Evolutionary conservation across 2,888 invertebrate genomes (phyloP).

Genomic region (Idaea biselata): DNA sequence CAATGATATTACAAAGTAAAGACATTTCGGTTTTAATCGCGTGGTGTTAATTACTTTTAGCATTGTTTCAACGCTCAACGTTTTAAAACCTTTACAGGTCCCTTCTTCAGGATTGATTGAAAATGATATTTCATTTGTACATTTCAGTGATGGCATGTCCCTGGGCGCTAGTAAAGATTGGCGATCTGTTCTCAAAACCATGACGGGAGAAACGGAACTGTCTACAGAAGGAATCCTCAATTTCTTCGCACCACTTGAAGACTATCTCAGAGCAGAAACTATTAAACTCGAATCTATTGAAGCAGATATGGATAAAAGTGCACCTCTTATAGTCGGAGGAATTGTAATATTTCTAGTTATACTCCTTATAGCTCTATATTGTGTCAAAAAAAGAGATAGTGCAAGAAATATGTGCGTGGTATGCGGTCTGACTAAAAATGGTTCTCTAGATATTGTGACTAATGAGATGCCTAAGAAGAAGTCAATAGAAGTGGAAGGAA

Average conservation of each 20-base stretch:
- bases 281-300: slow-evolving; percentile 41
- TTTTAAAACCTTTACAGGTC: too few species aligned
- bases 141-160: slow-evolving; percentile 69
- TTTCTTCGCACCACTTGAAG: slow-evolving; percentile 59
- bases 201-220: slow-evolving; percentile 67
- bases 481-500: slow-evolving; percentile 52
- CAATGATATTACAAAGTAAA: too few species aligned
- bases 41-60: too few species aligned
- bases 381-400: slow-evolving; percentile 59
- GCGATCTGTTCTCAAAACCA: slow-evolving; percentile 61
- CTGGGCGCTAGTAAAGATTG: slow-evolving; percentile 71
- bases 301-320: slow-evolving; percentile 62
- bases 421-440: slow-evolving; percentile 69
- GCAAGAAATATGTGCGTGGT: slow-evolving; percentile 53
- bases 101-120: too few species aligned
- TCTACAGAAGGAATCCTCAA: slow-evolving; percentile 64
- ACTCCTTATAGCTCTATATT: slow-evolving; percentile 62
- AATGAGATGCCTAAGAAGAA: slow-evolving; percentile 59
- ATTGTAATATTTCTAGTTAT: slow-evolving; percentile 58
- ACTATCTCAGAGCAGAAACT: slow-evolving; percentile 56
- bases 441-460: slow-evolving; percentile 69
- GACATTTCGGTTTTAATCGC: too few species aligned
- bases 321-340: slow-evolving; percentile 64
- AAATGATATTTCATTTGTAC: slow-evolving; percentile 6
- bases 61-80: too few species aligned